phyloP scores from a whole-genome alignment of 2,113 vertebrate genomes.

The Megaceryle torquata region DNA sequence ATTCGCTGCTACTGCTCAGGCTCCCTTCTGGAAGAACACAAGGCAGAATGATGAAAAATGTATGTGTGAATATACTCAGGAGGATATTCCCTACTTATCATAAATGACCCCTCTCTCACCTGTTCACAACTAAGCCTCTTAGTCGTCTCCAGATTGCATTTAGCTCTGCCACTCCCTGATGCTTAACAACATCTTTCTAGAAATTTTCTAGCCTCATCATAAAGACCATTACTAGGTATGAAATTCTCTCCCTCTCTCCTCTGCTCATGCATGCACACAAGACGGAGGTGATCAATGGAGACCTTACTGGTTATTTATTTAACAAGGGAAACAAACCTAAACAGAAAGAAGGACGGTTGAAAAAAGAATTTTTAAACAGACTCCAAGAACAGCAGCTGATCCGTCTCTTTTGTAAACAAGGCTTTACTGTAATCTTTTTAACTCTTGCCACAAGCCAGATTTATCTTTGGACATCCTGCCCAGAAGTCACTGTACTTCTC shows the following conservation, averaged over 20 bases:
- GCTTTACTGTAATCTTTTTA: conserved; percentile 63
- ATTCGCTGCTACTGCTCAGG: neutral
- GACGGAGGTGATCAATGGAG: conserved; percentile 59
- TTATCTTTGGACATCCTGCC: conserved; percentile 66
- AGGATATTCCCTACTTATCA: neutral
- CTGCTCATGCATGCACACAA: neutral
- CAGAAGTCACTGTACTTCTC: conserved; percentile 35
- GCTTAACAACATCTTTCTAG: neutral
- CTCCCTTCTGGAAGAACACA: neutral
- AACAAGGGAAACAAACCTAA: conserved; percentile 74
- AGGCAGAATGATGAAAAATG: neutral
- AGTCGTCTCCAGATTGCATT: neutral
- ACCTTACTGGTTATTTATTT: conserved; percentile 74
- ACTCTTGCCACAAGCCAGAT: conserved; percentile 59
- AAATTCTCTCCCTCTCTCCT: neutral
- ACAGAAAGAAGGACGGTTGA: conserved; percentile 73
- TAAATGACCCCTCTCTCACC: neutral
- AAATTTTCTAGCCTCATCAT: neutral
- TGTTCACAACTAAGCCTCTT: neutral
- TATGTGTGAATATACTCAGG: neutral
- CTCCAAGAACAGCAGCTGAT: conserved; percentile 64
- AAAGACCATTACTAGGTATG: neutral
- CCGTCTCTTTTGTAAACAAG: conserved; percentile 76
- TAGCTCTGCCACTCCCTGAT: neutral
- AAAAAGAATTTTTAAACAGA: conserved; percentile 79